Conservation (phyloP, 2,113 vertebrate species). For the Alexandromys fortis region DNA sequence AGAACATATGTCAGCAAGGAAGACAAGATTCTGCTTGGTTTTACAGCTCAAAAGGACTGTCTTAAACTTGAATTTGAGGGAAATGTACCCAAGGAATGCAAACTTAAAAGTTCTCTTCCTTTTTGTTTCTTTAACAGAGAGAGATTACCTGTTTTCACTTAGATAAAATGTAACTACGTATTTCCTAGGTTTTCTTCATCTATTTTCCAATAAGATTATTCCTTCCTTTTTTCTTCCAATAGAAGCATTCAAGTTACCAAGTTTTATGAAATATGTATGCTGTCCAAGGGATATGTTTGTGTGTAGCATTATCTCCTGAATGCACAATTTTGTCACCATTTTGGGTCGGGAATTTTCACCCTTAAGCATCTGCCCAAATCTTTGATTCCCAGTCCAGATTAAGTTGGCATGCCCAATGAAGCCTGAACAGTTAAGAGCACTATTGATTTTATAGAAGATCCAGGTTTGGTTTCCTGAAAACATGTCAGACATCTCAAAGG, state of each 20-base stretch:
- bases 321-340: background rate
- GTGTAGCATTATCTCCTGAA: background rate
- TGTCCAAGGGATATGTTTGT: background rate
- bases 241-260: background rate
- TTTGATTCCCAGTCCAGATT: background rate
- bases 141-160: constrained; percentile 10
- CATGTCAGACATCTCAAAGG: background rate
- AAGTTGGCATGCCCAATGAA: background rate
- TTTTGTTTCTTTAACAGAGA: constrained; percentile 50
- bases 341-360: background rate
- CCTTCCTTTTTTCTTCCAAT: background rate
- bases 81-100: constrained; percentile 34
- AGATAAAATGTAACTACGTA: constrained; percentile 1
- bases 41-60: constrained; percentile 63
- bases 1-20: constrained; percentile 78
- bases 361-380: background rate
- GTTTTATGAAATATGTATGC: background rate
- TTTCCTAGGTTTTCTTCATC: background rate
- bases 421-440: background rate
- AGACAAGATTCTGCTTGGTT: constrained; percentile 71
- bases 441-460: background rate
- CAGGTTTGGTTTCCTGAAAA: background rate
- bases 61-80: constrained; percentile 60
- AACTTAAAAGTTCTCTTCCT: constrained; percentile 41
- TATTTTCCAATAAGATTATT: background rate